Conservation (phyloP, 2,797 vertebrate species). For the Hypotaenidia okinawae region DNA sequence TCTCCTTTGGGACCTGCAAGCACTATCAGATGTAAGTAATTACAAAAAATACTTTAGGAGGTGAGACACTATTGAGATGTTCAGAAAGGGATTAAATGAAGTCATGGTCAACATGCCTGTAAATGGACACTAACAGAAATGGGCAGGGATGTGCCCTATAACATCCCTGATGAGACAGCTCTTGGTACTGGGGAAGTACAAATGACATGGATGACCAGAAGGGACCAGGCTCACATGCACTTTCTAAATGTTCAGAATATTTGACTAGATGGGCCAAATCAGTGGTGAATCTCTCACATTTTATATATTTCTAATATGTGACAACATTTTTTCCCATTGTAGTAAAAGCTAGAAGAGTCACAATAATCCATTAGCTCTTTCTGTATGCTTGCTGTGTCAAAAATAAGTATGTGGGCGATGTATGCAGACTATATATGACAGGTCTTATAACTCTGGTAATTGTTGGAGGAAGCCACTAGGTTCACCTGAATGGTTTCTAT, state of each 20-base stretch:
- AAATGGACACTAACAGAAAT: neutral
- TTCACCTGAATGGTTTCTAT: neutral
- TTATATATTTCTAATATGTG: neutral
- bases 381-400: neutral
- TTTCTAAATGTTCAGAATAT: neutral
- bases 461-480: neutral
- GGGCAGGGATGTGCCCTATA: neutral
- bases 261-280: neutral
- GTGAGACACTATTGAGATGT: neutral
- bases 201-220: neutral
- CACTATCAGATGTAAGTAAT: neutral
- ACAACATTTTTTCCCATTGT: neutral
- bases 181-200: neutral
- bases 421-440: neutral
- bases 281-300: neutral
- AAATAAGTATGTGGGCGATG: neutral
- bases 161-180: neutral
- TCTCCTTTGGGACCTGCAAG: constrained; percentile 12
- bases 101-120: neutral
- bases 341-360: neutral
- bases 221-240: neutral
- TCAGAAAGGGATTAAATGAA: constrained; percentile 3
- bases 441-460: neutral
- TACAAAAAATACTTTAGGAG: constrained; percentile 13
- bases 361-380: neutral